A percentile compares a stretch with the other conserved stretches of the same genome.
Conservation (phyloP, 2,888 invertebrate species). For the Xanthorhoe spadicearia region DNA sequence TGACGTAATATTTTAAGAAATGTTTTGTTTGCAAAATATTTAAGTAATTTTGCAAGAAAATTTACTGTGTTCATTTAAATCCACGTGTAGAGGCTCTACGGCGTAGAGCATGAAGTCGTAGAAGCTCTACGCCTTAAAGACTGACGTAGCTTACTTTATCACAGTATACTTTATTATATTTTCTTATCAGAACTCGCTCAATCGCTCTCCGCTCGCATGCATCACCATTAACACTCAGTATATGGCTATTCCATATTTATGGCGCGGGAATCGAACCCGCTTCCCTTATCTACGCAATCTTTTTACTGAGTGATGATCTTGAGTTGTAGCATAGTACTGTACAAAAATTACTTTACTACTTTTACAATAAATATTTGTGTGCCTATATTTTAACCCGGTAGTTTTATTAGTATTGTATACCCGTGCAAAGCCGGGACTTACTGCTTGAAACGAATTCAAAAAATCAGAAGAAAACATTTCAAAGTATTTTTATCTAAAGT, state of each 20-base stretch:
- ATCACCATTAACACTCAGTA: conserved; percentile 40
- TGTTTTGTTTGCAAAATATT: no score
- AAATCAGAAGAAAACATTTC: no score
- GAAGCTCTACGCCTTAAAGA: background rate
- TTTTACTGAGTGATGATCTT: conserved; percentile 9
- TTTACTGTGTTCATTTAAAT: background rate
- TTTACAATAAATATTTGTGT: no score
- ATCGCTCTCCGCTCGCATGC: conserved; percentile 29
- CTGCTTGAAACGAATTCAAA: no score
- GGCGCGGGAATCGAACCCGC: conserved; percentile 34
- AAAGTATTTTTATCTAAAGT: no score
- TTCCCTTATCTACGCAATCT: conserved; percentile 32
- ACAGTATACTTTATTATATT: conserved; percentile 13
- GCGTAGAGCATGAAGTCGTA: conserved; percentile 3
- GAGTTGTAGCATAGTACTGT: background rate
- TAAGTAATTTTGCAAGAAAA: no score
- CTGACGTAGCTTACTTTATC: background rate
- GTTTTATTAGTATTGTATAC: no score
- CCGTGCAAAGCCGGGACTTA: no score
- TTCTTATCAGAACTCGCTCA: conserved; percentile 36
- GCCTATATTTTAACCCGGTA: no score
- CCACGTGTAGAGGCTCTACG: conserved; percentile 13
- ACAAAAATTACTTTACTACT: no score
- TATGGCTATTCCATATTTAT: conserved; percentile 36
- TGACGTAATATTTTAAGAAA: no score